Base-by-base conservation (phyloP, 2,888 invertebrate species). In the Zeuzera pyrina region DNA sequence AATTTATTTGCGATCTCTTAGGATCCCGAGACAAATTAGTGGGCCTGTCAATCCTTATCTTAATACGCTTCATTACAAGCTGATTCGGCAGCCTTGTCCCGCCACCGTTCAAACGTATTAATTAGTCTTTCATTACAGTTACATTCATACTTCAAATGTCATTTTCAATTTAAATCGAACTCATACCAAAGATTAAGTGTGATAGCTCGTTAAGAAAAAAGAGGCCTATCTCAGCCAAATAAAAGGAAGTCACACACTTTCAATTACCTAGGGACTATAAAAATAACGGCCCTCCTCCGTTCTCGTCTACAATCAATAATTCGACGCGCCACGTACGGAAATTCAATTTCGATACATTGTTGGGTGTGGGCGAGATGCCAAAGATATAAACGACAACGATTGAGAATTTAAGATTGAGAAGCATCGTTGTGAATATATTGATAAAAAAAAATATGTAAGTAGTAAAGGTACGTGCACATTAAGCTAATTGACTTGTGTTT, bases 401-500 rank as follows among this genome's bases (percentile, higher is more conserved):
- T 44, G 47, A 53, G 47, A 46, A 47, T 36, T 38, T 38, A 47
- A 57, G 55, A 56, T 57, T 53, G 49, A 54, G 53, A 49, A 40
- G 30, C 32, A 26, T 22, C 31, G 29, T 31, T 50, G 48, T 48
- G 52, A 57, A 62, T 57, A 54, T 60, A 64, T 59, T 39, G 48
- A 6, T 5, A 6, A 56, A 57, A 66, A 61, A 62, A 58, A 66
- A 66, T 71, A 73, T 76, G 65, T 72, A 73, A 76, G 73, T 76
- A 70, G 66, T 65, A 61, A 64, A 34, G 30, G 32, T 30, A 35
- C 25, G 62, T 55, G 58, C 34, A 31, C 60, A 57, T 70, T 72
- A 60, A 60, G 67, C 74, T 78, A 81, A 83, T 81, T 76, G 76
- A 74, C 65, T 68, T 63, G 43, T 52, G 43, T 66, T 73, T 81